These are phyloP conservation scores for Oryzias melastigma DNA, from an alignment of 2,113 vertebrate species.

Conservation along the genomic window DNA sequence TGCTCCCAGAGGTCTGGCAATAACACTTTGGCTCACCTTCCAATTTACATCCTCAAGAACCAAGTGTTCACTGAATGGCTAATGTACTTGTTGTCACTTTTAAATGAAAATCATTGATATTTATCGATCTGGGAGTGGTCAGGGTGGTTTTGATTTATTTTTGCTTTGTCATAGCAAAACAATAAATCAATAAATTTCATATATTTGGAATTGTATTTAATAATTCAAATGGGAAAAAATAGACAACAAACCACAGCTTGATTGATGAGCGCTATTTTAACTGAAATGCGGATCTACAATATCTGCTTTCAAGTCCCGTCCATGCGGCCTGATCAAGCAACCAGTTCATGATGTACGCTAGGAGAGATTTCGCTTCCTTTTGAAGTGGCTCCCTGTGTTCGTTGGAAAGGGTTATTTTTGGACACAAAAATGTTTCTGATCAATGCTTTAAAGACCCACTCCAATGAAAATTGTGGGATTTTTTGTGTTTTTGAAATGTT, in stretches of 20 bases:
- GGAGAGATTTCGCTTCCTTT: slow-evolving; percentile 29
- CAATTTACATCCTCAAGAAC: slow-evolving; percentile 1
- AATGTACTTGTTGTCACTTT: neutral
- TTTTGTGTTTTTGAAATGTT: too few species aligned
- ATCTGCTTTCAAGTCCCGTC: slow-evolving; percentile 6
- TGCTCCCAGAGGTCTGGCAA: slow-evolving; percentile 1
- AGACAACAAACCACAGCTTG: neutral
- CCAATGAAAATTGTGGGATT: slow-evolving; percentile 47
- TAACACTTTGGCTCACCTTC: slow-evolving; percentile 3
- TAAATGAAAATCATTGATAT: neutral
- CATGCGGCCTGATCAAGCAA: slow-evolving; percentile 15
- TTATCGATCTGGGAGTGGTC: neutral
- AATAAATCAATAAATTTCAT: neutral
- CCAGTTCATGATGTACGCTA: slow-evolving; percentile 4
- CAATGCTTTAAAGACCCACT: slow-evolving; percentile 41
- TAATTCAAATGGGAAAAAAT: slow-evolving; percentile 11
- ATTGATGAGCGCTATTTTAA: slow-evolving; percentile 24
- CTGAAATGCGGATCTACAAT: slow-evolving; percentile 10
- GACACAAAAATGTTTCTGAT: slow-evolving; percentile 51
- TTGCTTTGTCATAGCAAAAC: neutral
- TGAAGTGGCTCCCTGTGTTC: slow-evolving; percentile 40
- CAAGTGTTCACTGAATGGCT: slow-evolving; percentile 2
- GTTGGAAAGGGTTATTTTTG: slow-evolving; percentile 63
- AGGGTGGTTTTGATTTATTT: neutral
- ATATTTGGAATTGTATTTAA: slow-evolving; percentile 10